Evolutionary conservation across 2,888 invertebrate genomes (phyloP), one percentile per base, ranked within the genome.

Genomic region (Eristalinus sepulchralis): DNA sequence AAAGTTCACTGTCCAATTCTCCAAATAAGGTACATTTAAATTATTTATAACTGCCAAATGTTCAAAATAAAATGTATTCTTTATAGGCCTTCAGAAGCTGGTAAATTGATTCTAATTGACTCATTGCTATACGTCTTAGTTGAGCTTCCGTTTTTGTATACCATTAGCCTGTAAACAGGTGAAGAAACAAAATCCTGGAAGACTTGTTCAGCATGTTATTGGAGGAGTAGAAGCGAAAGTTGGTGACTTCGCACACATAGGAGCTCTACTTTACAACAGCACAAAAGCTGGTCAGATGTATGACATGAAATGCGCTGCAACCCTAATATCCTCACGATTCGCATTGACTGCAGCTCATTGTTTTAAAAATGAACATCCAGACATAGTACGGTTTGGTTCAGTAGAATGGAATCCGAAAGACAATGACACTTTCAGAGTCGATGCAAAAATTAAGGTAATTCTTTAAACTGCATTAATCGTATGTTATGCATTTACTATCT

Each of bases 281-380:
- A 2, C 0, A 1, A n/a, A 39, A 17, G 39, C 39, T 5, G 39
- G 47, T 8, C 8, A 47, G 8, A 17, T 17, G 34, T 31, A 31
- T 55, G 39, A 11, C 75, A 47, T 24, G 31, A 5, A 47, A 34
- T 88, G 88, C 47, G 88, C 77, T 27, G 80, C 81, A 11, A 68
- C 88, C 5, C 67, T 88, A 10, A 88, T 88, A 70, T 81, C 87
- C 1, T 77, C 82, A 9, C 53, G 77, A 13, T 84, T 36, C 66
- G 62, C 79, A 4, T 20, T 88, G 36, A 84, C 81, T 13, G 85
- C 84, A 8, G 89, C 86, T 2, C 89, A 89, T 86, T 89, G 89
- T 68, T 59, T 63, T 27, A n/a, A n/a, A n/a, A n/a, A n/a, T n/a
- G n/a, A n/a, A n/a, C n/a, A n/a, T n/a, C 87, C 86, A 34, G 66